Conservation (phyloP, 2,113 vertebrate genomes). For the Paralichthys olivaceus region DNA sequence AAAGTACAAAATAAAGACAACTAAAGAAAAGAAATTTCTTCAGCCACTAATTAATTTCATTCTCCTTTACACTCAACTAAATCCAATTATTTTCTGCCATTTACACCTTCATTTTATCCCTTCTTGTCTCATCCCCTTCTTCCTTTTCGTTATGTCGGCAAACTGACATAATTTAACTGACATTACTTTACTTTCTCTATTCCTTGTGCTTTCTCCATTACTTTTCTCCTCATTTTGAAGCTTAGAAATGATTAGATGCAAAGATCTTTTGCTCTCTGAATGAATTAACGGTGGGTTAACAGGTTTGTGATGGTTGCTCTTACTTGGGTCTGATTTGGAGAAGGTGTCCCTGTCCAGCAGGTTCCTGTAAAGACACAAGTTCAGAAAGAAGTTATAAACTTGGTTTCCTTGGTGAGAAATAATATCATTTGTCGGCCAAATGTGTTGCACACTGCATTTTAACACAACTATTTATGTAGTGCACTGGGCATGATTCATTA, state of each 20-base stretch:
- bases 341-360: constrained; percentile 95
- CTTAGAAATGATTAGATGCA: background rate
- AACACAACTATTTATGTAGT: constrained; percentile 36
- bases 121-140: background rate
- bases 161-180: background rate
- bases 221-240: background rate
- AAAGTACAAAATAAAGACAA: background rate
- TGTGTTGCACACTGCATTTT: background rate
- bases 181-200: too few species aligned
- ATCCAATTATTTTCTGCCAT: background rate
- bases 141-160: background rate
- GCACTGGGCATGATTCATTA: constrained; percentile 1
- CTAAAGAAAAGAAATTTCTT: constrained; percentile 6
- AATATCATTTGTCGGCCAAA: background rate
- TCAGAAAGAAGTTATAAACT: constrained; percentile 23
- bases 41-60: background rate
- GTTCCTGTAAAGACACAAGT: constrained; percentile 79
- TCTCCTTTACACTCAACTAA: background rate
- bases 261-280: background rate
- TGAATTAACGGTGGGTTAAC: background rate
- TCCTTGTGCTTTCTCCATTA: background rate
- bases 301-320: constrained; percentile 59
- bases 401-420: background rate
- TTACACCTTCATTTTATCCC: background rate
- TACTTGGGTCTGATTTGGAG: constrained; percentile 96